These are phyloP conservation scores for Pristionchus entomophagus DNA, from an alignment of 2,888 invertebrate species.

Conservation along the genomic window DNA sequence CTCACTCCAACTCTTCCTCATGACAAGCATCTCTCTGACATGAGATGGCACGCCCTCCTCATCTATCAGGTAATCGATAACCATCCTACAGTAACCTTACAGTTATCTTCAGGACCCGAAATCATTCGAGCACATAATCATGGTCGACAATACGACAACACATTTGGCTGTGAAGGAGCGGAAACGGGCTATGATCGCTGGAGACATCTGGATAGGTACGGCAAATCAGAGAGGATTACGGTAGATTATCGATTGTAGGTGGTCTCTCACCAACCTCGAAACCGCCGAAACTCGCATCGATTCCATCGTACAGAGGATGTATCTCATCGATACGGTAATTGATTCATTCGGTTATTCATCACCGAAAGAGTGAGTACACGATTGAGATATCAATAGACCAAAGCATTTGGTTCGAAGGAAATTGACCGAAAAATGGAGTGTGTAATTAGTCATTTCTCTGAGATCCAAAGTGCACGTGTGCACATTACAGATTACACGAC, in stretches of 20 bases:
- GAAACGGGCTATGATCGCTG: conserved; percentile 36
- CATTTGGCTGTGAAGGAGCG: conserved; percentile 47
- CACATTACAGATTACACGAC: conserved; percentile 56
- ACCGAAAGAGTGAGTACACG: not conserved
- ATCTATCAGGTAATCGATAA: conserved; percentile 59
- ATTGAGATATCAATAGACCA: no score
- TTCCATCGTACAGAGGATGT: conserved; percentile 59
- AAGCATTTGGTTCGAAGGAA: no score
- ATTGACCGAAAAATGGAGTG: no score
- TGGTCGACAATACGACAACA: conserved; percentile 66
- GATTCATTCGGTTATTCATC: not conserved
- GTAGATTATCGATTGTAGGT: conserved; percentile 45
- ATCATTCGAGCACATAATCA: conserved; percentile 58
- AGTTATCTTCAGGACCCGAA: conserved; percentile 52
- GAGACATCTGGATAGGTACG: conserved; percentile 47
- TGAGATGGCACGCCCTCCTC: conserved; percentile 66
- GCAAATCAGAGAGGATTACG: not conserved
- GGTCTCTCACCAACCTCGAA: conserved; percentile 49
- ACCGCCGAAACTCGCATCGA: conserved; percentile 23
- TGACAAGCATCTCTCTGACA: conserved; percentile 63
- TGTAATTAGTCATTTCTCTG: no score
- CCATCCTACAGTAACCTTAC: not conserved
- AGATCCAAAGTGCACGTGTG: not conserved
- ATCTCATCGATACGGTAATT: conserved; percentile 53
- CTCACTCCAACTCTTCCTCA: conserved; percentile 58